These are phyloP conservation scores for Dolichopus griseipennis DNA, from an alignment of 2,888 invertebrate genomes.

Conservation along the genomic window DNA sequence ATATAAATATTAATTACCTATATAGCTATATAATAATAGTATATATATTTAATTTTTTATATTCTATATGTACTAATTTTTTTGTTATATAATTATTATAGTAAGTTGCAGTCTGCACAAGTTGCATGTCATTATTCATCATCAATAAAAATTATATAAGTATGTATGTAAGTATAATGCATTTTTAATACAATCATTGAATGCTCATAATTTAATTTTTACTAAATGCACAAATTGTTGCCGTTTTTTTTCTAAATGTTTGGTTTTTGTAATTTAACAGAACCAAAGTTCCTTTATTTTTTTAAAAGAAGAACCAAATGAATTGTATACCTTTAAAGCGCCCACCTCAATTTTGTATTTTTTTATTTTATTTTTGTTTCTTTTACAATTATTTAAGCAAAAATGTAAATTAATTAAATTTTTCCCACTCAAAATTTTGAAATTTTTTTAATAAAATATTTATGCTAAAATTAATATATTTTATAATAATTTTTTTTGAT, in stretches of 20 bases:
- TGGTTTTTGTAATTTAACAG: not conserved
- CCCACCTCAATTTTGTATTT: not conserved
- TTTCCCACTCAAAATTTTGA: not conserved
- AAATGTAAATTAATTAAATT: constrained; percentile 2
- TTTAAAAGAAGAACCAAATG: not conserved
- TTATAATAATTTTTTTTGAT: no score
- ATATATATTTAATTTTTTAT: no score
- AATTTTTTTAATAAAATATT: not conserved
- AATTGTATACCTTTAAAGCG: not conserved
- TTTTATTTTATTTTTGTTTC: not conserved
- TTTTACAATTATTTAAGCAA: not conserved
- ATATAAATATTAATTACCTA: no score
- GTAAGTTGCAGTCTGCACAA: not conserved
- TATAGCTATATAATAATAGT: no score
- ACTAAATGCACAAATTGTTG: not conserved
- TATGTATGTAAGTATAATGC: no score
- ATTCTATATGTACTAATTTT: not conserved
- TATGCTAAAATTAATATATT: not conserved
- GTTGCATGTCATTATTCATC: not conserved
- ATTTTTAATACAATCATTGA: no score
- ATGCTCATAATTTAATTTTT: no score
- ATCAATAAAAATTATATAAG: no score
- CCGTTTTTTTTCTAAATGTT: not conserved
- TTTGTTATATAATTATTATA: not conserved
- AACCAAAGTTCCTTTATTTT: not conserved